These are phyloP conservation scores for Actinia equina DNA, from an alignment of 64 coral and sea anemone genomes.

Conservation along the genomic window DNA sequence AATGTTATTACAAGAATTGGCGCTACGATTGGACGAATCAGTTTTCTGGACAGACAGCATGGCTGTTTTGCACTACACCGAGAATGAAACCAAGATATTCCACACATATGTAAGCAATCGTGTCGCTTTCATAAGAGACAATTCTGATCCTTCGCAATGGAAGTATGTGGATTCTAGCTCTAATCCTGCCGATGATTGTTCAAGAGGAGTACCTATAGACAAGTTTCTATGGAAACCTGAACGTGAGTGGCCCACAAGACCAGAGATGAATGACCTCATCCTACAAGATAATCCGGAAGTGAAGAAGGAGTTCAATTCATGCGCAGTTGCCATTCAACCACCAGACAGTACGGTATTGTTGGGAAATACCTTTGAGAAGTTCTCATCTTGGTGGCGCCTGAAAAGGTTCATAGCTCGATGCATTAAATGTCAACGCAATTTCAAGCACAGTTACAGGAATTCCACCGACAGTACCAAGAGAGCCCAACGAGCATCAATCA, in stretches of 20 bases:
- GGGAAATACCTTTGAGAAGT: not conserved
- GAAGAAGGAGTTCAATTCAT: not conserved
- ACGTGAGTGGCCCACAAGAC: not conserved
- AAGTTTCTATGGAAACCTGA: constrained; percentile 31
- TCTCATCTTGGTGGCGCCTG: constrained; percentile 22
- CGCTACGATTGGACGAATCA: not conserved
- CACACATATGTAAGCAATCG: constrained; percentile 6
- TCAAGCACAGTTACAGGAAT: not conserved
- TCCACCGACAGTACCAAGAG: not conserved
- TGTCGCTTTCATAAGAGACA: constrained; percentile 26
- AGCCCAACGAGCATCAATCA: not conserved
- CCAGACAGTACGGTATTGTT: constrained; percentile 1
- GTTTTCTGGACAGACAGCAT: constrained; percentile 8
- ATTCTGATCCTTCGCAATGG: constrained; percentile 26
- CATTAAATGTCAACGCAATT: not conserved
- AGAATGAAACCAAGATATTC: constrained; percentile 1
- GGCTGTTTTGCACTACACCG: constrained; percentile 3
- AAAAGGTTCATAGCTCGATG: constrained; percentile 3
- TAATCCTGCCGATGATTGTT: constrained; percentile 48
- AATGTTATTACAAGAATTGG: not conserved
- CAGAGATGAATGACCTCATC: not conserved
- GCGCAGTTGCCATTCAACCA: not conserved
- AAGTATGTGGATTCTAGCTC: constrained; percentile 28
- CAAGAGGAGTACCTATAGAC: constrained; percentile 6
- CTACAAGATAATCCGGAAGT: constrained; percentile 22